Evolutionary conservation across 1,140 invertebrate species (phyloP).

Genomic region (Caenorhabditis brenneri): DNA sequence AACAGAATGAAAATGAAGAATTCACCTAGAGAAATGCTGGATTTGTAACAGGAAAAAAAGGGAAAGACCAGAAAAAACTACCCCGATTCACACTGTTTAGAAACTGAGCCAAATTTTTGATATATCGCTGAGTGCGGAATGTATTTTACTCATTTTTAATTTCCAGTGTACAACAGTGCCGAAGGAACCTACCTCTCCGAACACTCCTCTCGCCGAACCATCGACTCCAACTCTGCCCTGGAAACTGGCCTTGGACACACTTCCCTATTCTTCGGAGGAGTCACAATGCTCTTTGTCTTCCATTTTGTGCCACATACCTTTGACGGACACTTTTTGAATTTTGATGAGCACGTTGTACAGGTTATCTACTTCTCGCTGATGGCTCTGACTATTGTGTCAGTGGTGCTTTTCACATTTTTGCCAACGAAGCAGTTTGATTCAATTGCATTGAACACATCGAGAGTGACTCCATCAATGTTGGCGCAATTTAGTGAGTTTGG

Average conservation of each 20-base stretch:
- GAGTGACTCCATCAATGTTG: constrained; percentile 10
- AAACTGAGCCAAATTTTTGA: too few relatives aligned
- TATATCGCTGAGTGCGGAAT: too few relatives aligned
- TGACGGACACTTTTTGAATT: constrained; percentile 38
- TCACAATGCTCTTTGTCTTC: constrained; percentile 23
- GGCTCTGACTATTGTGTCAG: background rate
- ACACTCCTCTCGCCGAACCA: constrained; percentile 45
- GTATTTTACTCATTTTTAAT: too few relatives aligned
- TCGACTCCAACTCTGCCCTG: constrained; percentile 43
- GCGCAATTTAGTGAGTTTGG: constrained; percentile 36
- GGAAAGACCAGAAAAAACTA: too few relatives aligned
- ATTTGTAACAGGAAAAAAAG: too few relatives aligned
- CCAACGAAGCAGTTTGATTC: constrained; percentile 46
- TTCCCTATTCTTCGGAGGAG: constrained; percentile 15
- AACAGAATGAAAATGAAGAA: too few relatives aligned
- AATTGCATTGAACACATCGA: constrained; percentile 37
- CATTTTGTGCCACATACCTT: constrained; percentile 29
- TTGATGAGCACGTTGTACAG: constrained; percentile 34
- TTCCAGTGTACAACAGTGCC: constrained; percentile 49
- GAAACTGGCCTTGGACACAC: constrained; percentile 45
- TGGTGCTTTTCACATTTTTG: constrained; percentile 43
- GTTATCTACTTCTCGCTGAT: constrained; percentile 39
- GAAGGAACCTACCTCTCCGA: constrained; percentile 48
- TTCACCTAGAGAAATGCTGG: too few relatives aligned
- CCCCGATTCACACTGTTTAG: too few relatives aligned